phyloP scores from a whole-genome alignment of 37 sponge, comb jelly and placozoan genomes.

The Cladorhizidae sp. region DNA sequence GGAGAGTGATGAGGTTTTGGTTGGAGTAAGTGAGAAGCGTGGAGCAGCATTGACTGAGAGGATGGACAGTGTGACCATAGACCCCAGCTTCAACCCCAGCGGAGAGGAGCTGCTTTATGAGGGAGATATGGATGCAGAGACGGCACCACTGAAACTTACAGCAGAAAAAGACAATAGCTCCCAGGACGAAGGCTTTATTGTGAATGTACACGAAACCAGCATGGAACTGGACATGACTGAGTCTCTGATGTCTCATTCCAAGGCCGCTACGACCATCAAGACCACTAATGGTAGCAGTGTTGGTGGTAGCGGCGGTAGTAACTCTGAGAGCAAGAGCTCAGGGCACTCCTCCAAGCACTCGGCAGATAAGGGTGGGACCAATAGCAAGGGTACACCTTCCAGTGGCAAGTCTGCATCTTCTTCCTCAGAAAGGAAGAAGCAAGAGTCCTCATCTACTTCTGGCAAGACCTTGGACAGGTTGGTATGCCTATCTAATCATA shows the following conservation, averaged over 20 bases:
- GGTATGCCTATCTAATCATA: background rate
- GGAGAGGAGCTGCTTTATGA: conserved; percentile 52
- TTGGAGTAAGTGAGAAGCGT: background rate
- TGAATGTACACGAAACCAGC: conserved; percentile 19
- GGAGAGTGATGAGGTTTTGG: background rate
- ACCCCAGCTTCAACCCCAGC: conserved; percentile 37
- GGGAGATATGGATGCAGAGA: conserved; percentile 35
- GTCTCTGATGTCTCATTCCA: background rate
- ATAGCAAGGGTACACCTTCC: background rate
- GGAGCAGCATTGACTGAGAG: background rate
- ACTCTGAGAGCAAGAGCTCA: background rate
- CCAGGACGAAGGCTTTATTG: conserved; percentile 36
- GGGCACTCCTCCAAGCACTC: background rate
- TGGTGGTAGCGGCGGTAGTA: background rate
- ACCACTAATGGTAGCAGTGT: background rate
- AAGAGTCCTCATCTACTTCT: background rate
- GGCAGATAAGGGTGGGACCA: background rate
- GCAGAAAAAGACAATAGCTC: background rate
- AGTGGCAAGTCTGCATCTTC: background rate
- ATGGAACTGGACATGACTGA: conserved; percentile 11
- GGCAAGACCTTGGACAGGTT: conserved; percentile 7
- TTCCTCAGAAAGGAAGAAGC: background rate
- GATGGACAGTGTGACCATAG: conserved; percentile 38
- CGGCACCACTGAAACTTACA: background rate
- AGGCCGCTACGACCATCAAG: background rate